phyloP scores from a whole-genome alignment of 1,140 invertebrate species.

The Diorhabda elongata region DNA sequence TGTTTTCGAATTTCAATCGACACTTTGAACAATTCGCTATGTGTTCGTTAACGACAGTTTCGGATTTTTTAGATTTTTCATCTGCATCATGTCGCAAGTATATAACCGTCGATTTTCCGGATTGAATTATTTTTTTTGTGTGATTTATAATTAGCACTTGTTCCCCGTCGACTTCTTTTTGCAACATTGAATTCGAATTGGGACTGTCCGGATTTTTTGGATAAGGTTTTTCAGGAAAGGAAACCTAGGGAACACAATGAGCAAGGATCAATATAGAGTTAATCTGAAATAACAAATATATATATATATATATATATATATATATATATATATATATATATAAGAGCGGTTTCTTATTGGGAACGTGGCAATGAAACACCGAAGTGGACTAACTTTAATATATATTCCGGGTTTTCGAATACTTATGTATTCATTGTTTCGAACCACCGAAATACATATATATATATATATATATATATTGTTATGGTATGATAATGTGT shows the following conservation, averaged over 20 bases:
- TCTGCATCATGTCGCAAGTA: conserved; percentile 26
- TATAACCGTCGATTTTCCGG: conserved; percentile 28
- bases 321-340: too few species aligned
- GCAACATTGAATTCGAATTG: background rate
- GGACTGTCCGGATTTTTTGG: conserved; percentile 1
- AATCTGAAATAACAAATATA: background rate
- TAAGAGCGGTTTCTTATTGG: too few species aligned
- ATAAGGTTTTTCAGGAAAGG: conserved; percentile 23
- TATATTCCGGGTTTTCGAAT: too few species aligned
- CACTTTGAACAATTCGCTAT: conserved; percentile 20
- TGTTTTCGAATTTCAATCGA: conserved; percentile 18
- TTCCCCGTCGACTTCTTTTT: conserved; percentile 1
- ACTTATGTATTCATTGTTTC: too few species aligned
- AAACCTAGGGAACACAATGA: conserved; percentile 15
- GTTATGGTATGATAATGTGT: too few species aligned
- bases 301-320: too few species aligned
- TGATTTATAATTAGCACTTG: conserved; percentile 28
- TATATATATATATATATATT: too few species aligned
- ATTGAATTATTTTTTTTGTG: conserved; percentile 24
- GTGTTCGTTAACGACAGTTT: conserved; percentile 11
- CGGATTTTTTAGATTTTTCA: conserved; percentile 1
- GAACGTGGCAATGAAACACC: too few species aligned
- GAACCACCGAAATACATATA: too few species aligned
- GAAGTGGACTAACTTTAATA: too few species aligned
- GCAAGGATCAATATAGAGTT: background rate